A percentile compares a stretch with the other conserved stretches of the same genome.
These are phyloP conservation scores for Apodemia duryi DNA, from an alignment of 2,888 invertebrate genomes.

Conservation along the genomic window DNA sequence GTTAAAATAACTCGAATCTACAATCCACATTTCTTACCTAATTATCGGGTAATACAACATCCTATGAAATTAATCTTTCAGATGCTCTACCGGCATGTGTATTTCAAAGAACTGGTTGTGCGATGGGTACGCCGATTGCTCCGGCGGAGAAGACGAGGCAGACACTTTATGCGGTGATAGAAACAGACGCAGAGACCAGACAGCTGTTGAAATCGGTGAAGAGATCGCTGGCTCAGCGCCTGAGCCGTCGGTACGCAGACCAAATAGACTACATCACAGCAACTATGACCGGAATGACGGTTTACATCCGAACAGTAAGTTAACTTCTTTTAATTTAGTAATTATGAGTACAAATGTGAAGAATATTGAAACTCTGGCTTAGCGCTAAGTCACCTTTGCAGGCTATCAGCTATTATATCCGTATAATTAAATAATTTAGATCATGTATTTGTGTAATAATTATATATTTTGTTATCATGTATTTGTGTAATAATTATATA, in stretches of 20 bases:
- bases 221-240: constrained; percentile 65
- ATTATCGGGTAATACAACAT: not conserved
- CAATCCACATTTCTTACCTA: too few relatives aligned
- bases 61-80: constrained; percentile 32
- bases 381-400: too few relatives aligned
- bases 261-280: constrained; percentile 39
- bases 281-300: constrained; percentile 28
- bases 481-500: too few relatives aligned
- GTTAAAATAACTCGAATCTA: not conserved
- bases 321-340: not conserved
- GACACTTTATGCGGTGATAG: constrained; percentile 38
- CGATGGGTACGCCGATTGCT: constrained; percentile 71
- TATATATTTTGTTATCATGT: too few relatives aligned
- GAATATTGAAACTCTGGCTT: too few relatives aligned
- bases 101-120: constrained; percentile 66
- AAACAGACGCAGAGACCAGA: constrained; percentile 18
- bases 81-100: constrained; percentile 60
- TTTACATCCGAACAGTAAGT: constrained; percentile 21
- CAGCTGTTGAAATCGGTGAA: constrained; percentile 46
- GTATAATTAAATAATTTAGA: too few relatives aligned
- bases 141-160: constrained; percentile 60
- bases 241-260: constrained; percentile 53
- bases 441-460: too few relatives aligned
- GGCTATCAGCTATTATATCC: too few relatives aligned
- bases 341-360: not conserved